Evolutionary conservation across 2,113 vertebrate species (phyloP).

Genomic region (Smithornis capensis): DNA sequence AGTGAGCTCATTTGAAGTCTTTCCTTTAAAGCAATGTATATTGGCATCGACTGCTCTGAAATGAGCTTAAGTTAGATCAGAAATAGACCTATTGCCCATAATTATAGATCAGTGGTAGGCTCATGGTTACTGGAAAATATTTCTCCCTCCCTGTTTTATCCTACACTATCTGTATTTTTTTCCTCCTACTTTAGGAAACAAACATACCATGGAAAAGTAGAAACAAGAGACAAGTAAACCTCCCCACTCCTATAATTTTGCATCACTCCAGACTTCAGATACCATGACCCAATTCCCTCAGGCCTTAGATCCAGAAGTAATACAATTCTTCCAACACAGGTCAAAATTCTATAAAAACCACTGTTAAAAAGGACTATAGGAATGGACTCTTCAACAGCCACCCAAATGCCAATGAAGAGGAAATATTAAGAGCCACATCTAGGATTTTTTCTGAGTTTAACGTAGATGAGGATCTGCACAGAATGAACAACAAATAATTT

Average conservation of each 20-base stretch:
- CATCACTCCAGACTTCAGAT: not conserved
- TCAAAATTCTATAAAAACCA: not conserved
- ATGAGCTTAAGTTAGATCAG: constrained; percentile 13
- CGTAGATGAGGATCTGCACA: not conserved
- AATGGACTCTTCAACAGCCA: not conserved
- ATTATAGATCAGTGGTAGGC: not conserved
- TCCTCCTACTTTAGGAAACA: not conserved
- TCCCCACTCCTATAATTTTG: not conserved
- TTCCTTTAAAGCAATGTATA: not conserved
- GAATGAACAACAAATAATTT: not conserved
- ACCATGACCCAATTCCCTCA: not conserved
- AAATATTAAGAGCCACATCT: not conserved
- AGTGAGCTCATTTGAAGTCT: not conserved
- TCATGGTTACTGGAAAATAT: not conserved
- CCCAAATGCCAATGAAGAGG: not conserved
- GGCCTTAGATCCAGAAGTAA: not conserved
- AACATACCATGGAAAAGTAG: not conserved
- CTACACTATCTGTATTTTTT: not conserved
- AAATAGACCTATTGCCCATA: constrained; percentile 2
- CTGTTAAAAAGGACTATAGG: not conserved
- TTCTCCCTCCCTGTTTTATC: not conserved
- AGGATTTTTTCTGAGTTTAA: not conserved
- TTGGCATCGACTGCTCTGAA: not conserved
- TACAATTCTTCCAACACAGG: not conserved
- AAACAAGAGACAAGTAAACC: not conserved